Evolutionary conservation across 2,113 vertebrate genomes (phyloP), one percentile per base, ranked within the genome.

Genomic region (Gambusia affinis): DNA sequence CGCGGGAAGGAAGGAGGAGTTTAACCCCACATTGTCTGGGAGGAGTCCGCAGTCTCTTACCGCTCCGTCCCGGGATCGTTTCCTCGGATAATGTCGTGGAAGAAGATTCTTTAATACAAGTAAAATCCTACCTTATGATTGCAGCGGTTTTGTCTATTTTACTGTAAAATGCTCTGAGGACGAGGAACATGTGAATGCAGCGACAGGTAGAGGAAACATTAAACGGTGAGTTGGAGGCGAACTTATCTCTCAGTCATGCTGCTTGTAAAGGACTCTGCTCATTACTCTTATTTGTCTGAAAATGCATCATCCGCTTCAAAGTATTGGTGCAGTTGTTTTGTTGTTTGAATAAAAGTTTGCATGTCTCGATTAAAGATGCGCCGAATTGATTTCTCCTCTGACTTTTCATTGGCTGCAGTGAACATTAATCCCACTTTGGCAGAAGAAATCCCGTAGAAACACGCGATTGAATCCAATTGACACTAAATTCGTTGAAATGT

Each of bases 21-120:
- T 91, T 87, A 91, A 87, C 90, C 90, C 90, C 83, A 85, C 87
- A 83, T 60, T 88, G 87, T 88, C 88, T 90, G 91, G 89, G 87
- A 92, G 89, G 92, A 92, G 91, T 70, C 84, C 80, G 78, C 75
- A 71, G 71, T 83, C 84, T 88, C 82, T 54, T 24, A 77, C 82
- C 81, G 78, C 79, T 82, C 71, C 60, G 86, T 90, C 87, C 84
- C 76, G 12, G 51, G 70, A 81, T 81, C 81, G 24, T 76, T 86
- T 27, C 71, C 11, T 68, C 12, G 72, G 85, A 44, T 12, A 64
- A 24, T 82, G 1, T 5, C 65, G 69, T 65, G 71, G 73, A 85
- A 73, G 12, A 82, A 60, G 33, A 37, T 42, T 51, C 35, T 57
- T 24, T 10, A 57, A 3, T n/a, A 11, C 51, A 24, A 57, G 51